Evolutionary conservation across 2,113 vertebrate genomes (phyloP).

Genomic region (Pseudorhombus dupliciocellatus): DNA sequence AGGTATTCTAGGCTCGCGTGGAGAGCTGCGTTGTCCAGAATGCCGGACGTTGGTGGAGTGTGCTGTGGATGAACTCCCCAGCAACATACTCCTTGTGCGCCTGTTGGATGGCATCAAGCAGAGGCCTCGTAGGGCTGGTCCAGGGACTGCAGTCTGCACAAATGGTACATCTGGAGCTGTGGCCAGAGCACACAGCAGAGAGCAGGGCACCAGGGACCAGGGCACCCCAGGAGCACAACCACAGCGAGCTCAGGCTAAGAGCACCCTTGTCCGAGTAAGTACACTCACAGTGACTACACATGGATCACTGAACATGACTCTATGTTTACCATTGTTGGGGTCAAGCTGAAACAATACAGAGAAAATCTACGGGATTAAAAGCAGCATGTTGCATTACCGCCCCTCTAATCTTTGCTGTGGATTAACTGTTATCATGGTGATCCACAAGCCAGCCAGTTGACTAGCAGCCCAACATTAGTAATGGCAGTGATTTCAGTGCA

Average conservation of each 20-base stretch:
- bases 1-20: constrained; percentile 93
- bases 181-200: constrained; percentile 77
- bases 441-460: constrained; percentile 58
- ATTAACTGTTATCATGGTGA: constrained; percentile 67
- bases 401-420: constrained; percentile 63
- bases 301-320: constrained; percentile 40
- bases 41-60: constrained; percentile 95
- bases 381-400: constrained; percentile 66
- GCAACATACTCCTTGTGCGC: constrained; percentile 96
- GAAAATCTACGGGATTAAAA: constrained; percentile 71
- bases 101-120: constrained; percentile 98
- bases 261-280: constrained; percentile 94
- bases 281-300: constrained; percentile 29
- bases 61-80: constrained; percentile 93
- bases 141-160: constrained; percentile 63
- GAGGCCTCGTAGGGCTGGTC: constrained; percentile 86
- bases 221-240: constrained; percentile 83
- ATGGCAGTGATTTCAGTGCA: constrained; percentile 45
- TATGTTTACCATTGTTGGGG: constrained; percentile 58
- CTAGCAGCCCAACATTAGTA: constrained; percentile 42
- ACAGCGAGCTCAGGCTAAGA: constrained; percentile 90
- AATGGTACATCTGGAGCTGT: constrained; percentile 77
- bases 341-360: constrained; percentile 63
- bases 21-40: constrained; percentile 95
- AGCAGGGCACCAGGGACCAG: constrained; percentile 82